Evolutionary conservation across 2,888 invertebrate genomes (phyloP), one percentile per base, ranked within the genome.

Genomic region (Orchestes rusci): DNA sequence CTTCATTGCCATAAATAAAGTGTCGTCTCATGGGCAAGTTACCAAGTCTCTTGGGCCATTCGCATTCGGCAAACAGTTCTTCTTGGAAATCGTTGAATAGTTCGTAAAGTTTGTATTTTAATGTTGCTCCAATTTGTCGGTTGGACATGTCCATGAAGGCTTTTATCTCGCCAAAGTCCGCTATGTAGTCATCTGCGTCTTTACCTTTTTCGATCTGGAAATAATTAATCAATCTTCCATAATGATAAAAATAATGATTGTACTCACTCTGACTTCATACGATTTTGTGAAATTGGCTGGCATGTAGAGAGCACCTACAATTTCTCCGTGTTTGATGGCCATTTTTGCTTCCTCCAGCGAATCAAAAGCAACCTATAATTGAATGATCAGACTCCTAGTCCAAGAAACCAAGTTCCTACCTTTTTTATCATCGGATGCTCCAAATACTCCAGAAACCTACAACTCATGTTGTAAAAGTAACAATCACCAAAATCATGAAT

Each of bases 271-370:
- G 16, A 66, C 64, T 39, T 73, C 70, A 32, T 83, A 69, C 0
- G 80, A 77, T 4, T 66, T 61, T 1, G 89, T 83, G 62, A 89
- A 92, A 67, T 90, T 90, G 13, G 65, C 62, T 0, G 77, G 69
- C 59, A 92, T 81, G 51, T 78, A 71, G 13, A 92, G 62, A 0
- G 81, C 79, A 0, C 82, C 85, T 54, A 77, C 72, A 1, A 75
- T 70, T 33, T 74, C 60, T 0, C 80, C 79, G 7, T 67, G 62
- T 38, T 65, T 68, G 1, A 81, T 75, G 17, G 73, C 76, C 1
- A 65, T 57, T 10, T 70, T 59, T 0, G 81, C 83, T n/a, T 70
- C 68, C 1, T 71, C 69, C 2, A 70, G 49, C 36, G 73, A 72
- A 16, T 70, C 59, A 55, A 76, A 82, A 52, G 72, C 70, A 29